Base-by-base conservation (phyloP, 2,113 vertebrate species). In the Albula glossodonta region DNA sequence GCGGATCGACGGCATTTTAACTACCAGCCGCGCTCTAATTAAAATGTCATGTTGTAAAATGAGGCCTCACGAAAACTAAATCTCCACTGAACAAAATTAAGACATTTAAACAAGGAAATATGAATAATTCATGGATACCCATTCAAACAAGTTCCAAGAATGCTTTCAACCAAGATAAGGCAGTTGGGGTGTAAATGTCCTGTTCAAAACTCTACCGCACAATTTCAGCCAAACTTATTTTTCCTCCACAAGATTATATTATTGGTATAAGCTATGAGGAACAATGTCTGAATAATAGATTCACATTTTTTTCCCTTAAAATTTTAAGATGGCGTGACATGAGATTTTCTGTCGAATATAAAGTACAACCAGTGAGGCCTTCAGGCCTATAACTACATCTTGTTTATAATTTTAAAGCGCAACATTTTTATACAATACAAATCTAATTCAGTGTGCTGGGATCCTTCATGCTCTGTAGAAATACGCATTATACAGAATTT, bases 41-140 rank as follows among this genome's bases (percentile, higher is more conserved):
- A 83, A 86, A 66, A 86, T 83, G 70, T 82, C 85, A 83, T 25
- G 66, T 52, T 83, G 51, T 83, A 86, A 86, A 86, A 83, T 83
- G 31, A 57, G 66, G 15, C 52, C 13, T 51, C 66, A 70, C 66
- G 60, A 77, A 77, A 78, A 78, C 41, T 9, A 82, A 86, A 51
- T 78, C 48, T 25, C 31, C 11, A 12, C 12, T 57, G 52, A 49
- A 57, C 51, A 83, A 83, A 82, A 86, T 83, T 56, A 86, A 86
- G 31, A 86, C 63, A 83, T 86, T 83, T 78, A 56, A 86, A 86
- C 22, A 50, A 86, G 70, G 70, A 82, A 56, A 57, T 50, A 78
- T 86, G 52, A 51, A 83, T 78, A 83, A 86, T 78, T 82, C 80
- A 78, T 51, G 8, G 70, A 10, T 15, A 81, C 31, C 11, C 31